Evolutionary conservation across 1,140 invertebrate species (phyloP).

Genomic region (Cydia splendana): DNA sequence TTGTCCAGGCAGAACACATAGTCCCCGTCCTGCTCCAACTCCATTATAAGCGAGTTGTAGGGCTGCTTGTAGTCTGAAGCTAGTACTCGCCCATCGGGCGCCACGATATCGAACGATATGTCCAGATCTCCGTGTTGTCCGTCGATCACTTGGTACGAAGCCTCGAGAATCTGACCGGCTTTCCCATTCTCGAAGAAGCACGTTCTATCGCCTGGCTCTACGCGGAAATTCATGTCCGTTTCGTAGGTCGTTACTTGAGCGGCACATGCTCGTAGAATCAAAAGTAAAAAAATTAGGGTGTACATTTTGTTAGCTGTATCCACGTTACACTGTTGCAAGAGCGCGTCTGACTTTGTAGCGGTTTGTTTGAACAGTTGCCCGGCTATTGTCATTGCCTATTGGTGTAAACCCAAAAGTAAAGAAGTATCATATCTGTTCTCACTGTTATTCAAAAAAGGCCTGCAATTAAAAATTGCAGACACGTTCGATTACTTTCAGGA

Average conservation of each 20-base stretch:
- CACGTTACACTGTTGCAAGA: constrained; percentile 1
- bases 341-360: background rate
- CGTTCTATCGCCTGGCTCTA: constrained; percentile 83
- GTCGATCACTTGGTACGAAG: constrained; percentile 88
- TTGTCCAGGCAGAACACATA: constrained; percentile 92
- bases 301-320: constrained; percentile 10
- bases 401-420: background rate
- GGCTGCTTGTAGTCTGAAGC: constrained; percentile 85
- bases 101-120: constrained; percentile 84
- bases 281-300: background rate
- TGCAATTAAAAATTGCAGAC: too few relatives aligned
- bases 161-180: constrained; percentile 82
- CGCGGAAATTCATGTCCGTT: constrained; percentile 84
- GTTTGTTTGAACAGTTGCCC: constrained; percentile 27
- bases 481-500: too few relatives aligned
- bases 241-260: constrained; percentile 62
- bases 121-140: constrained; percentile 88
- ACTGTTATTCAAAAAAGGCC: too few relatives aligned
- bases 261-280: constrained; percentile 28
- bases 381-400: background rate
- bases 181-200: constrained; percentile 85
- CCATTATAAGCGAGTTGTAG: constrained; percentile 81
- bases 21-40: constrained; percentile 81
- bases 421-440: background rate
- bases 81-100: constrained; percentile 82